Evolutionary conservation across 2,113 vertebrate species (phyloP).

Genomic region (Erythrolamprus reginae): DNA sequence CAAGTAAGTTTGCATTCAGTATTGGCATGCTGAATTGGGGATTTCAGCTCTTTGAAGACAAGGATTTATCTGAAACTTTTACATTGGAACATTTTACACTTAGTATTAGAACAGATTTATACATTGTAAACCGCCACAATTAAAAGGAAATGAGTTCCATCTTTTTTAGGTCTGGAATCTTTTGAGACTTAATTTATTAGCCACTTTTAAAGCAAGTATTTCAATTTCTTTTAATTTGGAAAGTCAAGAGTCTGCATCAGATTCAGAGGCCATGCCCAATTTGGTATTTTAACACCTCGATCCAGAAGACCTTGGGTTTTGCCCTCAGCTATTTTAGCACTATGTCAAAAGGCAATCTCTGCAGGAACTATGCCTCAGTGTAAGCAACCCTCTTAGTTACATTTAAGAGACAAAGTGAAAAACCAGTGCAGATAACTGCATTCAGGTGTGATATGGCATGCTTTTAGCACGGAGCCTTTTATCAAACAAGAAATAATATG

Average conservation of each 20-base stretch:
- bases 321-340: background rate
- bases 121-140: background rate
- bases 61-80: background rate
- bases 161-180: slow-evolving; percentile 11
- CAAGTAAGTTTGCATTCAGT: background rate
- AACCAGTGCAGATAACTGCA: background rate
- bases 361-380: background rate
- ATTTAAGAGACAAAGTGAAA: background rate
- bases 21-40: background rate
- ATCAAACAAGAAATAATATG: background rate
- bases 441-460: background rate
- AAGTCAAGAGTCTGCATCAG: background rate
- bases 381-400: background rate
- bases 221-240: background rate
- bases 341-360: background rate
- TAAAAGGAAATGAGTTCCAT: background rate
- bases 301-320: background rate
- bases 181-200: background rate
- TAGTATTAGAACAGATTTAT: background rate
- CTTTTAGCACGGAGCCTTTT: background rate
- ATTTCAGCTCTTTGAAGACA: background rate
- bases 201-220: background rate
- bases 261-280: no score
- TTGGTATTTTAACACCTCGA: background rate
- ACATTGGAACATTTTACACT: background rate